These are phyloP conservation scores for Periparus ater DNA, from an alignment of 2,797 vertebrate species.

Conservation along the genomic window DNA sequence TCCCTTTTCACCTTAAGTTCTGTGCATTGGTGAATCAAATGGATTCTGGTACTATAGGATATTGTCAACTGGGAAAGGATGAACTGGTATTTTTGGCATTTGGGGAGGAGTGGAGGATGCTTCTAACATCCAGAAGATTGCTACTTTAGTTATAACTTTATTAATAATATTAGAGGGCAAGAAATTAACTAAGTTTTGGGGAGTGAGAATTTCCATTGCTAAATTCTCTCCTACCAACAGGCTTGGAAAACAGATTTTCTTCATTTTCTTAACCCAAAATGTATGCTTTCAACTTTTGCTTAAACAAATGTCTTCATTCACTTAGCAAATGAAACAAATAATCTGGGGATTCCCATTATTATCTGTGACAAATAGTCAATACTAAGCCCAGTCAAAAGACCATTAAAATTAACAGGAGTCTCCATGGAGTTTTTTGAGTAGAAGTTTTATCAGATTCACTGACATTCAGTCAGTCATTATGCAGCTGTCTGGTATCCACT, in stretches of 20 bases:
- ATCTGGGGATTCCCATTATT: neutral
- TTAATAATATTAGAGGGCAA: neutral
- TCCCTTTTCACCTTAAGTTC: slow-evolving; percentile 8
- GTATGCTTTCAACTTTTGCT: neutral
- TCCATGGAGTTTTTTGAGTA: neutral
- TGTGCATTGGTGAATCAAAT: neutral
- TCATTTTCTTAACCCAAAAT: neutral
- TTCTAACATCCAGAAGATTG: neutral
- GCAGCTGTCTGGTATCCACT: neutral
- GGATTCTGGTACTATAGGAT: neutral
- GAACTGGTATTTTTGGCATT: neutral
- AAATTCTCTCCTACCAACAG: neutral
- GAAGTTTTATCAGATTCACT: neutral
- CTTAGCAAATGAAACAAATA: neutral
- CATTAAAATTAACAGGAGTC: neutral
- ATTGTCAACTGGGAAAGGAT: neutral
- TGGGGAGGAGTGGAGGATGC: neutral
- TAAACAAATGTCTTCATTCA: neutral
- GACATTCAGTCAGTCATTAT: neutral
- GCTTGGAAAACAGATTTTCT: neutral
- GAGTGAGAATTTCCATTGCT: neutral
- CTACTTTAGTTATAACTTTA: neutral
- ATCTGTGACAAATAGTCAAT: neutral
- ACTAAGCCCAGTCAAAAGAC: neutral
- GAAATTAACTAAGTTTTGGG: neutral